Conservation (phyloP, 2,888 invertebrate species). For the Nephrotoma flavescens region DNA sequence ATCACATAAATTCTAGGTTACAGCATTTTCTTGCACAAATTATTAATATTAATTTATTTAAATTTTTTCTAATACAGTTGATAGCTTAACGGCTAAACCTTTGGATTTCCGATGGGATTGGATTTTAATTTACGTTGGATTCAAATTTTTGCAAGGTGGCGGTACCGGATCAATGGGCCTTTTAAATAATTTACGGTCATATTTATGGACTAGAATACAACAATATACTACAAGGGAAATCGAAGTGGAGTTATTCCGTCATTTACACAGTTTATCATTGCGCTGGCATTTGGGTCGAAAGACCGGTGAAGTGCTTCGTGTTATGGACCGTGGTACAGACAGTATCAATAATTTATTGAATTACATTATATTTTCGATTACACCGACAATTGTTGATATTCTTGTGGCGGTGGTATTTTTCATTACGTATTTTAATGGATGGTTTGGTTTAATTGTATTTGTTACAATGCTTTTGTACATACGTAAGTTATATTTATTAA, state of each 20-base stretch:
- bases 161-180: conserved; percentile 87
- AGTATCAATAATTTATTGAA: conserved; percentile 89
- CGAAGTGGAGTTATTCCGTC: conserved; percentile 72
- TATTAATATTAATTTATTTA: not conserved
- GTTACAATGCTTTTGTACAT: conserved; percentile 86
- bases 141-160: conserved; percentile 92
- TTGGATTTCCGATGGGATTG: conserved; percentile 74
- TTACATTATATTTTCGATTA: conserved; percentile 83
- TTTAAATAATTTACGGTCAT: conserved; percentile 78
- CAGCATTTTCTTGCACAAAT: no score
- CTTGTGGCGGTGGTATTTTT: conserved; percentile 83
- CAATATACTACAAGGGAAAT: conserved; percentile 91
- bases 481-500: conserved; percentile 42
- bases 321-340: conserved; percentile 95
- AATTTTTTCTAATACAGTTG: conserved; percentile 43
- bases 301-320: conserved; percentile 90
- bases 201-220: conserved; percentile 90
- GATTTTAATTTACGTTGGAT: conserved; percentile 67
- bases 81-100: conserved; percentile 52
- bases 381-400: conserved; percentile 87
- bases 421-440: conserved; percentile 70
- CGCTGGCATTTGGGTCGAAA: conserved; percentile 91
- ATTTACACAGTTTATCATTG: conserved; percentile 79
- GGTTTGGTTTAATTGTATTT: conserved; percentile 93
- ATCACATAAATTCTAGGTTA: no score